phyloP scores from a whole-genome alignment of 2,113 vertebrate genomes.

The Heloderma charlesbogerti region DNA sequence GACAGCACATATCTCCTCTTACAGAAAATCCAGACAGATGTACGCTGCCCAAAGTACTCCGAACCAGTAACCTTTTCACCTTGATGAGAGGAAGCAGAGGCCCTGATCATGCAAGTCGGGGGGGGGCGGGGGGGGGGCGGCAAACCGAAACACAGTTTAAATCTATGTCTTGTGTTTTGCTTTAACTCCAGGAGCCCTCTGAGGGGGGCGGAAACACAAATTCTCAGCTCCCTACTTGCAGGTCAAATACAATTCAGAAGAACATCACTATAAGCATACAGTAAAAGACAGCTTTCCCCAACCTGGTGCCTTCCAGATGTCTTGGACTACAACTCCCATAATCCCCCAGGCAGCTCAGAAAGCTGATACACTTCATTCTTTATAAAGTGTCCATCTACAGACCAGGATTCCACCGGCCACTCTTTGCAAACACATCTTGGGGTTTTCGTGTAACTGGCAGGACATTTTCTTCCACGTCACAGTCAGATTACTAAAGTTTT shows the following conservation, averaged over 20 bases:
- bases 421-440: background rate
- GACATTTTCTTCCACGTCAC: too few relatives aligned
- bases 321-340: background rate
- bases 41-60: background rate
- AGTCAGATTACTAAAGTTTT: background rate
- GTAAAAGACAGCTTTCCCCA: background rate
- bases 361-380: background rate
- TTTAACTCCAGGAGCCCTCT: slow-evolving; percentile 14
- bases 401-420: background rate
- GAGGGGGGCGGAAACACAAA: background rate
- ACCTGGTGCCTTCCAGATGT: too few relatives aligned
- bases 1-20: background rate
- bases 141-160: background rate
- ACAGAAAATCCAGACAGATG: background rate
- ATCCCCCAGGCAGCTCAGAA: background rate
- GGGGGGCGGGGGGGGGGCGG: too few relatives aligned
- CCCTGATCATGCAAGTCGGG: background rate
- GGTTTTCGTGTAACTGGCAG: background rate
- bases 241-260: too few relatives aligned
- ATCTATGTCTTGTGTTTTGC: background rate
- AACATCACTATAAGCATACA: background rate
- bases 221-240: accelerated
- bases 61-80: background rate
- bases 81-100: background rate
- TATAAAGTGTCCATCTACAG: background rate